Evolutionary conservation across 2,113 vertebrate species (phyloP).

Genomic region (Rhinopithecus roxellana): DNA sequence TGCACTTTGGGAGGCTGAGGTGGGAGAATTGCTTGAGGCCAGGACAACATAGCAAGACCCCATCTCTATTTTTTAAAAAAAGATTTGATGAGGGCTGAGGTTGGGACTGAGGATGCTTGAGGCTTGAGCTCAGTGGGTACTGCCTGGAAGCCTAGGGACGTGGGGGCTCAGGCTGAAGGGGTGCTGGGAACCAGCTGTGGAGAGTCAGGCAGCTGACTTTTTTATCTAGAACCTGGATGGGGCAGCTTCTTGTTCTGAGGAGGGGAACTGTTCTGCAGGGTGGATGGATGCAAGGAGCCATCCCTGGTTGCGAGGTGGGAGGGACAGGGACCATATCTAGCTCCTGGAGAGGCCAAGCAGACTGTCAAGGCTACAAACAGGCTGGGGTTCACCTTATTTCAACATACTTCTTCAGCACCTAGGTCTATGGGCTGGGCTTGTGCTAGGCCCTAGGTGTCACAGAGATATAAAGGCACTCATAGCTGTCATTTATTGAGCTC

Average conservation of each 20-base stretch:
- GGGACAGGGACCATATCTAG: background rate
- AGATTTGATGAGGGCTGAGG: background rate
- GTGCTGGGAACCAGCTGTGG: background rate
- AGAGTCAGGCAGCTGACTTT: background rate
- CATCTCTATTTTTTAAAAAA: too few species aligned
- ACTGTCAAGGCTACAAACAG: background rate
- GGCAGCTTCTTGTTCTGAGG: background rate
- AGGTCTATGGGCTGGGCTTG: background rate
- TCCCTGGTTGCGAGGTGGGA: background rate
- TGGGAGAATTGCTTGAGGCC: too few species aligned
- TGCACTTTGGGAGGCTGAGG: too few species aligned
- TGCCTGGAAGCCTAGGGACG: background rate
- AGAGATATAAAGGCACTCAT: too few species aligned
- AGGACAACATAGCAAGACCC: too few species aligned
- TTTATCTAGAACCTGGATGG: background rate
- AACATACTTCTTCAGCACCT: too few species aligned
- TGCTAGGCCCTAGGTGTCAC: background rate
- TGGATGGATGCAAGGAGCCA: background rate
- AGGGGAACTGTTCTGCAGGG: rapidly evolving
- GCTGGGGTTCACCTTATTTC: background rate
- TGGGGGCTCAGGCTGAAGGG: background rate
- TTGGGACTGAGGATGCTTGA: background rate
- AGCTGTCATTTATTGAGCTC: background rate
- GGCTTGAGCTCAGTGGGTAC: background rate
- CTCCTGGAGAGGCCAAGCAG: background rate